Conservation (phyloP, 2,888 invertebrate genomes). For the Trissonchulus latispiculum region DNA sequence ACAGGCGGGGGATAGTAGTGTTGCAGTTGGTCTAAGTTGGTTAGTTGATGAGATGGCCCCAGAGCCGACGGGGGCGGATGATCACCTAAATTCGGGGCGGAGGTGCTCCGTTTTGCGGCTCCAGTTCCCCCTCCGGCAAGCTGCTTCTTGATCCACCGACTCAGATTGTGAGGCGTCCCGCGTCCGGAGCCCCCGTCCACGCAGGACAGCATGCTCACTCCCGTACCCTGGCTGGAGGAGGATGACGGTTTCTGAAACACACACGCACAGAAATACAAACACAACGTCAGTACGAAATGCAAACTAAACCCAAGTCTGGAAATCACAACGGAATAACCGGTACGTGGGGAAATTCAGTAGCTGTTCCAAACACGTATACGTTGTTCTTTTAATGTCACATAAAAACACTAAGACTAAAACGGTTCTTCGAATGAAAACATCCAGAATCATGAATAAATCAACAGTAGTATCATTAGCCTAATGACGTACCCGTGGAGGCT, state of each 20-base stretch:
- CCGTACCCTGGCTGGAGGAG: not conserved
- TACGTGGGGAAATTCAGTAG: no score
- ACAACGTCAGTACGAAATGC: no score
- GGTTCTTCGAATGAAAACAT: not conserved
- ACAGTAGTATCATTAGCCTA: no score
- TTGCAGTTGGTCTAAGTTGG: no score
- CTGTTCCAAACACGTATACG: not conserved
- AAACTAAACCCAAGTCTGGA: no score
- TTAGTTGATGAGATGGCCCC: no score
- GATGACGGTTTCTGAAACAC: not conserved
- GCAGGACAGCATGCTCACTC: not conserved
- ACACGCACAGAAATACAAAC: no score
- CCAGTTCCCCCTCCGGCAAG: no score
- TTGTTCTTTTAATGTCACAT: not conserved
- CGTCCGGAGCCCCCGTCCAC: not conserved
- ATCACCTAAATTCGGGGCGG: conserved; percentile 81
- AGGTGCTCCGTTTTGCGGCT: conserved; percentile 58
- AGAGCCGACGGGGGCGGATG: not conserved
- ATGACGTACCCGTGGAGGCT: conserved; percentile 10
- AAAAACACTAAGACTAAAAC: not conserved
- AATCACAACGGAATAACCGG: no score
- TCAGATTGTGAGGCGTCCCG: not conserved
- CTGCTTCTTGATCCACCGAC: not conserved
- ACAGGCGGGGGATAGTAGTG: no score
- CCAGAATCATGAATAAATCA: no score